These are phyloP conservation scores for Notamacropus eugenii DNA, from an alignment of 2,797 vertebrate genomes.

Conservation along the genomic window DNA sequence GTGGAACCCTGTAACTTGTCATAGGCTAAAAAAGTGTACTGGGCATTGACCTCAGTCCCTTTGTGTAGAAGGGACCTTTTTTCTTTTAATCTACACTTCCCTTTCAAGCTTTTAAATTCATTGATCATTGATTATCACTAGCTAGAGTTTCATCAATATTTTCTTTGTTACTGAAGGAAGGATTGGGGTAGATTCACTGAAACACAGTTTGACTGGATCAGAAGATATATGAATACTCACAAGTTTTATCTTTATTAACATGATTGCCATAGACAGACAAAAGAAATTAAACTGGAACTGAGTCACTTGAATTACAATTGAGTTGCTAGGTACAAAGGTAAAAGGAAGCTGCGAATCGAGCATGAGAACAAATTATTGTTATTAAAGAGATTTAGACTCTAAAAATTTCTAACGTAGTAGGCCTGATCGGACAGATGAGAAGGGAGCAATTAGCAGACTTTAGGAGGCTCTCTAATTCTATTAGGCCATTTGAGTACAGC, in stretches of 20 bases:
- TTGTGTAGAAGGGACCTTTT: neutral
- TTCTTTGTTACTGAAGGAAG: constrained; percentile 11
- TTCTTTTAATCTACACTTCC: neutral
- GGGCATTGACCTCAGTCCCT: constrained; percentile 5
- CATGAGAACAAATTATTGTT: constrained; percentile 43
- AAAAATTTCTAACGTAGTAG: constrained; percentile 38
- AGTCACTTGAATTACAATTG: constrained; percentile 4
- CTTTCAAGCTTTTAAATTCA: neutral
- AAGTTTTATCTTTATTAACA: constrained; percentile 33
- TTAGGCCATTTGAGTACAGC: neutral
- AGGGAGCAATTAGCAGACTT: constrained; percentile 10
- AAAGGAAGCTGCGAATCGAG: constrained; percentile 22
- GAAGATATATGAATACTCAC: neutral
- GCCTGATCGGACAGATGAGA: constrained; percentile 36
- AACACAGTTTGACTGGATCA: neutral
- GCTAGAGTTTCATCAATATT: neutral
- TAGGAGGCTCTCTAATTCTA: neutral
- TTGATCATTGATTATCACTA: constrained; percentile 18
- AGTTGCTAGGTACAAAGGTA: constrained; percentile 22
- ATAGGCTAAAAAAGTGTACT: neutral
- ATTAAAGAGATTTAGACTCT: constrained; percentile 56
- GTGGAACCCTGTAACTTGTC: neutral
- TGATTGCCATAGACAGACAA: constrained; percentile 22
- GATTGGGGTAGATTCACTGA: neutral
- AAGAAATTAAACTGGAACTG: constrained; percentile 17